Evolutionary conservation across 1,140 invertebrate genomes (phyloP).

Genomic region (Meteorus sp.): DNA sequence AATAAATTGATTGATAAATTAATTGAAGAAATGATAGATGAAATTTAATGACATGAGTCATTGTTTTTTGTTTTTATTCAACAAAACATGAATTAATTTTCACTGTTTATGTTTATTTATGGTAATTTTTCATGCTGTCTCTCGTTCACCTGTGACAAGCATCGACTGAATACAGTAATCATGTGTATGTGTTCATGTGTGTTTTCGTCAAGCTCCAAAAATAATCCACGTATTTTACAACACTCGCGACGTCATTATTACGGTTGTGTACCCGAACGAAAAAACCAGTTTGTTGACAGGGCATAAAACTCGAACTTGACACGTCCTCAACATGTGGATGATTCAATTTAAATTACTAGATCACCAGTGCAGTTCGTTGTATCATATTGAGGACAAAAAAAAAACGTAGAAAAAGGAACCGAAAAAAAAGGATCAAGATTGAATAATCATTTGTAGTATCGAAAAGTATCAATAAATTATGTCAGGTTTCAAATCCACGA

Average conservation of each 20-base stretch:
- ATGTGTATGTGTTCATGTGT: background rate
- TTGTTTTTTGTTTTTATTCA: too few relatives aligned
- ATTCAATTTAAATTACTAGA: background rate
- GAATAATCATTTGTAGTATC: too few relatives aligned
- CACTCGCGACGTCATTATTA: background rate
- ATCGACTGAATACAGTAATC: background rate
- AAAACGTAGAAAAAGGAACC: background rate
- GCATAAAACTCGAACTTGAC: background rate
- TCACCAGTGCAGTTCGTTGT: background rate
- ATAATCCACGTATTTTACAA: slow-evolving; percentile 6
- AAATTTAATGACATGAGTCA: too few relatives aligned
- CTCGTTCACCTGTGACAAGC: background rate
- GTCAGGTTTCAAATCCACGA: too few relatives aligned
- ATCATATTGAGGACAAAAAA: background rate
- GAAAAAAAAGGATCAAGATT: background rate
- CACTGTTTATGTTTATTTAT: too few relatives aligned
- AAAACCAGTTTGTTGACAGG: slow-evolving; percentile 10
- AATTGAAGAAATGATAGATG: too few relatives aligned
- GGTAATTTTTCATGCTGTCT: too few relatives aligned
- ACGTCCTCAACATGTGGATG: slow-evolving; percentile 18
- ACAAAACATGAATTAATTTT: too few relatives aligned
- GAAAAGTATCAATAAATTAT: too few relatives aligned
- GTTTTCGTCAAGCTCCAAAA: background rate
- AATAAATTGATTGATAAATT: too few relatives aligned
- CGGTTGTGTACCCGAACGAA: background rate